Conservation (phyloP, 2,888 invertebrate species). For the Ashinkailepas kermadecensis region DNA sequence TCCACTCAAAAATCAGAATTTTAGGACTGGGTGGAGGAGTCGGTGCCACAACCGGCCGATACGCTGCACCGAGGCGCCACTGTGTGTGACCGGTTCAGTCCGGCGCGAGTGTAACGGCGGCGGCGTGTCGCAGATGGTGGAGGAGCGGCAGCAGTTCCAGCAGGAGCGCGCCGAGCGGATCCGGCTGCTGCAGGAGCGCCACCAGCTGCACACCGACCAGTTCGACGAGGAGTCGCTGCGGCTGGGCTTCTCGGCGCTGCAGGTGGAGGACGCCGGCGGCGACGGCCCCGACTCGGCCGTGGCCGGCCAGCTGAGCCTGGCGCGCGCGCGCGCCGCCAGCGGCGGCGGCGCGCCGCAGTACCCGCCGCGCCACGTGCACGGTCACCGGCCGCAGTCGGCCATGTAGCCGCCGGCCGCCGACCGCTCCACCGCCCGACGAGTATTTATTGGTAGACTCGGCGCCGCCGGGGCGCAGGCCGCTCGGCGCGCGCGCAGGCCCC, state of each 20-base stretch:
- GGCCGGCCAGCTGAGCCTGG: background rate
- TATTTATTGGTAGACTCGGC: conserved; percentile 17
- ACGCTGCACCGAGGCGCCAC: too few species aligned
- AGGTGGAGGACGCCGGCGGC: conserved; percentile 8
- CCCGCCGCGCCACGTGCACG: conserved; percentile 19
- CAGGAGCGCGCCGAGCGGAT: conserved; percentile 86
- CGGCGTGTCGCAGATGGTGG: conserved; percentile 64
- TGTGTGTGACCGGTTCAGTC: too few species aligned
- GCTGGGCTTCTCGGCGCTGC: conserved; percentile 61
- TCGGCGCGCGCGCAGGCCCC: background rate
- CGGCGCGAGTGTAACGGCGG: too few species aligned
- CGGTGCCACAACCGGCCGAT: too few species aligned
- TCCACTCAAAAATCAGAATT: too few species aligned
- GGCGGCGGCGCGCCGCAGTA: conserved; percentile 4
- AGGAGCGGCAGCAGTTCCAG: conserved; percentile 82
- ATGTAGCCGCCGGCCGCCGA: background rate
- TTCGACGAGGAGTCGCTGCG: conserved; percentile 92
- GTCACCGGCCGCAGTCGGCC: conserved; percentile 19
- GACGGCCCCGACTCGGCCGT: background rate
- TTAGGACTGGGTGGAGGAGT: too few species aligned
- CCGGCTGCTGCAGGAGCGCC: conserved; percentile 77
- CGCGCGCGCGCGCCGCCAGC: background rate
- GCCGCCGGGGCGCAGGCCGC: background rate
- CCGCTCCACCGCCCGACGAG: too few species aligned
- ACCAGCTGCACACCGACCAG: conserved; percentile 79